Percentiles rank a stretch among this genome's conserved stretches.
phyloP scores from a whole-genome alignment of 2,113 vertebrate genomes.

The Mesocricetus auratus region DNA sequence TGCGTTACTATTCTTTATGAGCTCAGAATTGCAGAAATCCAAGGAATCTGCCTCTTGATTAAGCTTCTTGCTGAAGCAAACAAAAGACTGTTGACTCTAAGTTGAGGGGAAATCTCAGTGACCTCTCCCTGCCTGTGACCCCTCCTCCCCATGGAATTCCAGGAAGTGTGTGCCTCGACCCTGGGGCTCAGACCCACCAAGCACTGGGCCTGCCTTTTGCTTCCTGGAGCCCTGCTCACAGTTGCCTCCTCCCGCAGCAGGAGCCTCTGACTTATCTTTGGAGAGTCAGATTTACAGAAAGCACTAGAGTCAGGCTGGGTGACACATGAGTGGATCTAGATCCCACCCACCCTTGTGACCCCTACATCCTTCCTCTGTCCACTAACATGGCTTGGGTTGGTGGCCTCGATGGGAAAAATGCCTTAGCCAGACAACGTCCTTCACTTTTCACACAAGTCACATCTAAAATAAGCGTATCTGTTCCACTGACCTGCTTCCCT shows the following conservation, averaged over 20 bases:
- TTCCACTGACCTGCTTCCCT: not conserved
- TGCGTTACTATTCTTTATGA: conserved; percentile 65
- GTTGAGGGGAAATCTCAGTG: conserved; percentile 40
- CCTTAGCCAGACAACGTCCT: not conserved
- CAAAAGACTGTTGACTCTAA: conserved; percentile 64
- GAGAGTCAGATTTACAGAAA: not conserved
- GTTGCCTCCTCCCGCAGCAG: not conserved
- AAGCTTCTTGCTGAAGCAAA: conserved; percentile 68
- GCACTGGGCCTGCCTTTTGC: not conserved
- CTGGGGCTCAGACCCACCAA: fast-evolving
- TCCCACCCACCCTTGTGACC: fast-evolving
- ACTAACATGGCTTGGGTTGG: not conserved
- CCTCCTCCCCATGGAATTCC: not conserved
- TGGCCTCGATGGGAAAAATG: not conserved
- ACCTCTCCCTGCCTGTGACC: not conserved
- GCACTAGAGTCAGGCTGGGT: not conserved
- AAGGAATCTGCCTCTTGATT: conserved; percentile 75
- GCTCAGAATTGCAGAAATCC: conserved; percentile 62
- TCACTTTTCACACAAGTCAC: not conserved
- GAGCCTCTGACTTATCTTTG: not conserved
- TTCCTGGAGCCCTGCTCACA: not conserved
- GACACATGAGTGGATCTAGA: fast-evolving
- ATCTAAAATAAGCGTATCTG: not conserved
- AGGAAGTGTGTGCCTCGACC: not conserved
- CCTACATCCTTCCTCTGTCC: fast-evolving